Base-by-base conservation (phyloP, 2,797 vertebrate species). In the Petrocephalus schoutedeni region DNA sequence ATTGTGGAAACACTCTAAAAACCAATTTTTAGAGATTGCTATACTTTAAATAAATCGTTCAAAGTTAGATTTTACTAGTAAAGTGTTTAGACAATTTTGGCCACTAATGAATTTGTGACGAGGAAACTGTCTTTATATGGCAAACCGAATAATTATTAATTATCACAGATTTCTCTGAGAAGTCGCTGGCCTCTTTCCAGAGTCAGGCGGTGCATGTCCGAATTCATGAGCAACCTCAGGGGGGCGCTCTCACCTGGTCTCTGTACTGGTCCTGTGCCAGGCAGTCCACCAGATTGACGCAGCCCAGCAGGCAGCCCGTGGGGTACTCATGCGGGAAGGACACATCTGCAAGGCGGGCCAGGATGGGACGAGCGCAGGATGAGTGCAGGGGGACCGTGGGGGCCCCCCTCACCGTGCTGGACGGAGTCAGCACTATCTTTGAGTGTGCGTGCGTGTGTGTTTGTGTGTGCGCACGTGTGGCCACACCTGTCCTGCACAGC, bases 281-380 rank as follows among this genome's bases (percentile, higher is more conserved):
- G 88, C 98, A 99, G 90, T 99, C 98, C 0, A 87, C 95, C 92
- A 99, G 28, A 0, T 97, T 96, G 92, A 99, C 96, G 2, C 97
- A 98, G 89, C 98, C 98, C 84, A 99, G 92, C 90, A 99, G 94
- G 93, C 98, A 99, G 89, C 97, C 96, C 1, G 97, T 97, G 74
- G 98, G 98, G 93, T 98, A 99, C 86, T 98, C 96, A 2, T 91
- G 94, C 12, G 98, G 87, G 19, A 88, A 86, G 5, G n/a, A 83
- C 3, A 54, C 41, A 53, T 88, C 87, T 88, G 83, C 2, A 61
- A 45, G 45, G 36, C 0, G n/a, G n/a, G 14, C 19, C 36, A 56
- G 54, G 3, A 53, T 0, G 49, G 45, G 49, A 82, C n/a, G 0
- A 49, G 2, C 9, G 41, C 16, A 7, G 16, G 67, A 28, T 45